phyloP scores from a whole-genome alignment of 2,888 invertebrate genomes.

The Pocota personata region DNA sequence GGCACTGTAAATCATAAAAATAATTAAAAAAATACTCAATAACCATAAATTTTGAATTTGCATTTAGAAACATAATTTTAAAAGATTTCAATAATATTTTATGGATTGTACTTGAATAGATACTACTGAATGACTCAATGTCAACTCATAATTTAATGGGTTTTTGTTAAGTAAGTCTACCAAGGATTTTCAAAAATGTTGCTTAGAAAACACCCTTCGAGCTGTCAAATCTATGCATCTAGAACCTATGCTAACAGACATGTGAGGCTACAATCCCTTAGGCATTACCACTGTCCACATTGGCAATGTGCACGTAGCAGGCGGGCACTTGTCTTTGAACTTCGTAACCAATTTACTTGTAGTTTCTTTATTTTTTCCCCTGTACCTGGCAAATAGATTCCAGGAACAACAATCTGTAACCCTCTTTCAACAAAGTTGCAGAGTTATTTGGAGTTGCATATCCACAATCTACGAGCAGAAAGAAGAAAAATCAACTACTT shows the following conservation, averaged over 20 bases:
- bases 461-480: background rate
- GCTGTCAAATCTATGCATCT: too few species aligned
- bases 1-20: background rate
- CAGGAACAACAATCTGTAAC: conserved; percentile 21
- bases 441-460: conserved; percentile 28
- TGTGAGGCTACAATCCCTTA: conserved; percentile 36
- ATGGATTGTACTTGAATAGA: background rate
- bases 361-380: conserved; percentile 29
- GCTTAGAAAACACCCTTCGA: too few species aligned
- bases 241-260: too few species aligned
- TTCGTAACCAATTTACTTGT: conserved; percentile 63
- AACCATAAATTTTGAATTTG: background rate
- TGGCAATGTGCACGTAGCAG: conserved; percentile 24
- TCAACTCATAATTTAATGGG: too few species aligned
- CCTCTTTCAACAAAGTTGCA: conserved; percentile 49
- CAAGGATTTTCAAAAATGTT: too few species aligned
- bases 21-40: background rate
- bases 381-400: conserved; percentile 41
- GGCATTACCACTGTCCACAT: conserved; percentile 35
- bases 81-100: background rate
- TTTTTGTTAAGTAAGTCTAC: too few species aligned
- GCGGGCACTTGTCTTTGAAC: conserved; percentile 64
- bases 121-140: too few species aligned
- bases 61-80: too few species aligned
- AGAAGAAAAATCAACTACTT: conserved; percentile 39